Evolutionary conservation across 2,888 invertebrate species (phyloP).

Genomic region (Philereme vetulata): DNA sequence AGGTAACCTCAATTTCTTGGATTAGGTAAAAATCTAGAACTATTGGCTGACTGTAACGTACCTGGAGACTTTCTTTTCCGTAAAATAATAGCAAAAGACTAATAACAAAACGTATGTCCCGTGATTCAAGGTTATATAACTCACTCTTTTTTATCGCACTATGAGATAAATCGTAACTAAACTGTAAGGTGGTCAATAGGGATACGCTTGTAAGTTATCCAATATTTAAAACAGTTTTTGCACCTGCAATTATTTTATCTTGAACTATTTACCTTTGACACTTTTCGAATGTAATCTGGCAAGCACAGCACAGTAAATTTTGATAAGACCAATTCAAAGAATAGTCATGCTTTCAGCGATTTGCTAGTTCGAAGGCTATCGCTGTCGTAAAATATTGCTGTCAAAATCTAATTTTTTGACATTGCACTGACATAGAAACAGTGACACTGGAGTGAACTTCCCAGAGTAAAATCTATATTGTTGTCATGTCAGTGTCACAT

Average conservation of each 20-base stretch:
- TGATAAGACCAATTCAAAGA: conserved; percentile 64
- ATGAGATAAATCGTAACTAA: conserved; percentile 53
- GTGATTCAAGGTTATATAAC: conserved; percentile 84
- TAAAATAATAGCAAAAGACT: conserved; percentile 48
- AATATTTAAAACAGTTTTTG: conserved; percentile 35
- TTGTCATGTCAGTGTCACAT: too few relatives aligned
- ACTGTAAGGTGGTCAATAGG: conserved; percentile 37
- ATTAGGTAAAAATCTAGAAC: conserved; percentile 21
- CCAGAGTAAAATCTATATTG: too few relatives aligned
- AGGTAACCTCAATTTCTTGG: conserved; percentile 41
- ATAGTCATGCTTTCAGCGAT: conserved; percentile 62
- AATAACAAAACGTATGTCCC: conserved; percentile 77
- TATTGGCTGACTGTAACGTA: conserved; percentile 41
- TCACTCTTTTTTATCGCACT: conserved; percentile 65
- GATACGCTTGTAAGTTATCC: conserved; percentile 24
- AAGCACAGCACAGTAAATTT: conserved; percentile 71
- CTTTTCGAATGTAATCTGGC: conserved; percentile 64
- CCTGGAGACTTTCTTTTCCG: conserved; percentile 47
- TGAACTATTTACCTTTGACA: conserved; percentile 73
- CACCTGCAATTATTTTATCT: conserved; percentile 44
- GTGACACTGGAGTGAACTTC: too few relatives aligned
- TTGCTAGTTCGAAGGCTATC: conserved; percentile 46
- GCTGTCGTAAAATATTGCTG: conserved; percentile 14
- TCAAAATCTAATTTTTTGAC: neutral
- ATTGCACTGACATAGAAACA: too few relatives aligned